Evolutionary conservation across 1,140 invertebrate species (phyloP), one percentile per base, ranked within the genome.

Genomic region (Oedothorax gibbosus): DNA sequence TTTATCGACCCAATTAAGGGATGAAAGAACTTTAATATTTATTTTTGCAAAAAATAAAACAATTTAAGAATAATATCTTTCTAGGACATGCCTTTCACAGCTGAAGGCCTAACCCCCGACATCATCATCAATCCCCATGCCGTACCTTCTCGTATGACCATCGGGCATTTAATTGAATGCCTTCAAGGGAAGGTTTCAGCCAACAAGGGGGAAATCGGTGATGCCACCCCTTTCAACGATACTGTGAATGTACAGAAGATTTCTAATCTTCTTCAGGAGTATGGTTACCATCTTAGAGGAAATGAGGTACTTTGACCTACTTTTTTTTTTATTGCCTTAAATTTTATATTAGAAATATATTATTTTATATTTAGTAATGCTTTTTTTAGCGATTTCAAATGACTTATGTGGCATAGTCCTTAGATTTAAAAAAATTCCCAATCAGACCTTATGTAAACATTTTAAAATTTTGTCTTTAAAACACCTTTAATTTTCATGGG

Each of bases 71-170:
- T 5, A 35, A 35, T 12, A 35, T 60, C 18, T 72, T 90, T 91
- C 9, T 87, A 95, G 93, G 98, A 99, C 89, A 99, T 99, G 98
- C 96, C 97, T 7, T 99, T 99, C 89, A 99, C 98, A 0, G 95
- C 94, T 89, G 98, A 99, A 92, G 98, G 98, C 9, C 91, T 99
- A 49, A 96, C 96, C n/a, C 98, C 98, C 0, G 98, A 99, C 90
- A 98, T 99, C 88, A 99, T 99, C 87, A 99, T 99, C 89, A 99
- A 99, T 91, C 98, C 98, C 86, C 98, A 99, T 88, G 98, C 98
- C 89, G 98, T 99, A 90, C 98, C 98, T 81, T 98, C 96, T 89
- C 96, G 98, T 94, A 99, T 99, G 98, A 99, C 98, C 89, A 98
- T 99, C 93, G 98, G 98, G 91, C 98, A 99, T 92, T 98, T 99